phyloP scores from a whole-genome alignment of 2,888 invertebrate genomes.

The Ommatoiulus sabulosus region DNA sequence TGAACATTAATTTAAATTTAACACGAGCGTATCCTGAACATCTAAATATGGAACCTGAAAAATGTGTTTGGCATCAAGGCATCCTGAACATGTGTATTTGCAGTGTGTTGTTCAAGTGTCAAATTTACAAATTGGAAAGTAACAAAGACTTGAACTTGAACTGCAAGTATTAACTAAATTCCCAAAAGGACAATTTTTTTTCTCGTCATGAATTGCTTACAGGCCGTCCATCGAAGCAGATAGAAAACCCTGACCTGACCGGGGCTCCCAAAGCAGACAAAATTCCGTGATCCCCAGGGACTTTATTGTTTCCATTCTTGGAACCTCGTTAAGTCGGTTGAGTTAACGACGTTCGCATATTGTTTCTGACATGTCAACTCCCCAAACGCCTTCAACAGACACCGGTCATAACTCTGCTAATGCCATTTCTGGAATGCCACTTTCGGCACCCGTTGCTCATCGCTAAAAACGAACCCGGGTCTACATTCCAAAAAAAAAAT shows the following conservation, averaged over 20 bases:
- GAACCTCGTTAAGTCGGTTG: background rate
- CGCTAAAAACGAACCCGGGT: background rate
- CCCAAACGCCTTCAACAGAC: background rate
- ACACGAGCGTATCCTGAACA: too few species aligned
- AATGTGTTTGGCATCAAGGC: too few species aligned
- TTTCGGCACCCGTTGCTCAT: background rate
- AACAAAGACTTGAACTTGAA: too few species aligned
- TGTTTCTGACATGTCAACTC: constrained; percentile 34
- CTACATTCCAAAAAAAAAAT: constrained; percentile 7
- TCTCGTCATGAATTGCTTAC: background rate
- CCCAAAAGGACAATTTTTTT: background rate
- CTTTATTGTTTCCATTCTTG: background rate
- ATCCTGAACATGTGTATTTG: too few species aligned
- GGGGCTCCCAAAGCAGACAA: background rate
- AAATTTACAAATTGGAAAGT: too few species aligned
- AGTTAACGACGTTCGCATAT: background rate
- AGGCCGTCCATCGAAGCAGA: background rate
- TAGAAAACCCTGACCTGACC: background rate
- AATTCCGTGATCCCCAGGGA: too few species aligned
- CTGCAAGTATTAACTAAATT: background rate
- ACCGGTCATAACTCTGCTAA: background rate
- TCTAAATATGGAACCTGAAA: too few species aligned
- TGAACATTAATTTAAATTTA: too few species aligned
- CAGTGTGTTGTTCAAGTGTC: too few species aligned
- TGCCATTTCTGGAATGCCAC: constrained; percentile 11